These are phyloP conservation scores for Drosophila algonquin DNA, from an alignment of 2,888 invertebrate genomes.

Conservation along the genomic window DNA sequence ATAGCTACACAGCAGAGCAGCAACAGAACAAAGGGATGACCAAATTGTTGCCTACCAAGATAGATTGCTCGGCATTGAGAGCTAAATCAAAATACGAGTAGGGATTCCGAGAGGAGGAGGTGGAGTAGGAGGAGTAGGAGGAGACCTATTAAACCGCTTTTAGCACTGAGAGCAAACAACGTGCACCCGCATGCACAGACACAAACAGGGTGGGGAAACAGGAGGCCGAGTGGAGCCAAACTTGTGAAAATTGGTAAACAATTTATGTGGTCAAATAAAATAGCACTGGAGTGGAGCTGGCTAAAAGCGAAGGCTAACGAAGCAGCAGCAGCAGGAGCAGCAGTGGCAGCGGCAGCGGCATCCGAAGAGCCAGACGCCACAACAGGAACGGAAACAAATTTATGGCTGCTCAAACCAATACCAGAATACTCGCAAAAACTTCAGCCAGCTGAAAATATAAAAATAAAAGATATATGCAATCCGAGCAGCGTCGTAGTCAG, in stretches of 20 bases:
- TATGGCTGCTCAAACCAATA: constrained; percentile 54
- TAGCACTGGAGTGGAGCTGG: constrained; percentile 39
- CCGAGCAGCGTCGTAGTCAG: background rate
- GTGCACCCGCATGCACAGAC: constrained; percentile 8
- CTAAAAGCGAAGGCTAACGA: constrained; percentile 28
- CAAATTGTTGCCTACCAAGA: constrained; percentile 26
- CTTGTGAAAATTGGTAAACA: constrained; percentile 79
- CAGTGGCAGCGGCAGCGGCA: constrained; percentile 20
- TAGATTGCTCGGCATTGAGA: constrained; percentile 26
- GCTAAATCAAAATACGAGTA: constrained; percentile 58
- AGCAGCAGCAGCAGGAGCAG: constrained; percentile 10
- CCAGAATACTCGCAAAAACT: constrained; percentile 29
- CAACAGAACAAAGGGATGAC: constrained; percentile 7
- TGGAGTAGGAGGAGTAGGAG: no score
- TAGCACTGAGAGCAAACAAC: constrained; percentile 53
- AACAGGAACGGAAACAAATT: constrained; percentile 65
- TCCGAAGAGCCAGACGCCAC: constrained; percentile 24
- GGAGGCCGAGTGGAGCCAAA: constrained; percentile 22
- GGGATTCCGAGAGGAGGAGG: constrained; percentile 19
- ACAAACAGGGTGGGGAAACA: constrained; percentile 12
- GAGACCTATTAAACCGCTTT: constrained; percentile 62
- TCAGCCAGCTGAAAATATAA: constrained; percentile 9
- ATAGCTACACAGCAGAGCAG: background rate
- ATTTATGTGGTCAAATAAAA: constrained; percentile 80
- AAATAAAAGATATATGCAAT: constrained; percentile 10